Base-by-base conservation (phyloP, 2,888 invertebrate species). In the Ennomos quercinarius region DNA sequence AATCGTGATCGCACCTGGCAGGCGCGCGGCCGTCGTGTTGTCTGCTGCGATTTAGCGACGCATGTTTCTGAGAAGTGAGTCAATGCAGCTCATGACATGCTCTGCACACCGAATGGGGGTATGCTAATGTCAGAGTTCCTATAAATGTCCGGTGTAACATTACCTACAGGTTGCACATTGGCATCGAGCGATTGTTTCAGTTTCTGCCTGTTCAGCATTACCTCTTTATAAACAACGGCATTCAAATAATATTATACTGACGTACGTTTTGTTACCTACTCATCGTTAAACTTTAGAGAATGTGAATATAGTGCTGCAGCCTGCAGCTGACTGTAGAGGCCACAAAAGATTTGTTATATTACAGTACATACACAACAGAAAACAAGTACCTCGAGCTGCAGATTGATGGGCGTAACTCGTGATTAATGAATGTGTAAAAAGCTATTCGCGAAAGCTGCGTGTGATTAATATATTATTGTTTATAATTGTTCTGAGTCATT, bases 41-140 rank as follows among this genome's bases (percentile, higher is more conserved):
- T 84, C 84, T 84, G 75, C 78, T 74, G 72, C 74, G 74, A 77
- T 79, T 79, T 80, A 73, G 74, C 77, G 78, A 76, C 73, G 70
- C 70, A 69, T 70, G 70, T 66, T 83, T 89, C 89, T 77, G 46
- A 76, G 89, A 89, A 90, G 59, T 71, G 75, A 76, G 76, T 80
- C 77, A 75, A 77, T 80, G 78, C 79, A 77, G 70, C 70, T 70
- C 74, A 76, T 76, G 78, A 76, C 72, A 76, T 75, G 80, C 73
- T 74, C 72, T 77, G 78, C 76, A 76, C 77, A 76, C 71, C 71
- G 74, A 84, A 85, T 86, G 83, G 80, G 81, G 80, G 77, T 81
- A 86, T 84, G 83, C 74, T 77, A 87, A 83, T 81, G 78, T 74
- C 79, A 85, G 79, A 77, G 77, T 85, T 84, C 83, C 79, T 77